Percentiles rank a stretch among this genome's conserved stretches.
Evolutionary conservation across 2,797 vertebrate genomes (phyloP).

Genomic region (Hozukius guyotensis): DNA sequence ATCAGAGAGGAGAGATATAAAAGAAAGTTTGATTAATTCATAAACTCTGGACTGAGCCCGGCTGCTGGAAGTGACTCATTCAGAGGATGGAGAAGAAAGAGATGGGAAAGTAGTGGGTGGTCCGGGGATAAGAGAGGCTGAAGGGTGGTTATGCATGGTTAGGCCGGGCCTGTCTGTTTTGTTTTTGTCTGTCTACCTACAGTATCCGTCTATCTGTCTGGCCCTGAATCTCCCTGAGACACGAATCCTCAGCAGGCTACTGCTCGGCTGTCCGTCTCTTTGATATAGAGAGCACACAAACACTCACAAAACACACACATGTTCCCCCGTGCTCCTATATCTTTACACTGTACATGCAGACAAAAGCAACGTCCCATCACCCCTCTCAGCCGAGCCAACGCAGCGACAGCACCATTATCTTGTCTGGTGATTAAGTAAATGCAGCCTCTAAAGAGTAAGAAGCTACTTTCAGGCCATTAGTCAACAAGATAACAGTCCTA

Average conservation of each 20-base stretch:
- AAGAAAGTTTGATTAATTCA: slow-evolving; percentile 57
- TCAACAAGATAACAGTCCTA: slow-evolving; percentile 75
- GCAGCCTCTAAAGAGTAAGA: slow-evolving; percentile 75
- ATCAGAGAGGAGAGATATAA: not conserved
- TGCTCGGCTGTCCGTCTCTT: slow-evolving; percentile 40
- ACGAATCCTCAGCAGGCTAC: slow-evolving; percentile 34
- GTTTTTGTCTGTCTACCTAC: slow-evolving; percentile 17
- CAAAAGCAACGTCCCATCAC: slow-evolving; percentile 45
- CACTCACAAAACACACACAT: not conserved
- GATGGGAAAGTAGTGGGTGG: slow-evolving; percentile 35
- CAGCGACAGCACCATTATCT: slow-evolving; percentile 76
- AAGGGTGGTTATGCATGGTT: slow-evolving; percentile 33
- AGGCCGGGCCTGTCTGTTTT: slow-evolving; percentile 15
- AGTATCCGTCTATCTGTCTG: slow-evolving; percentile 22
- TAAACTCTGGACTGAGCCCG: slow-evolving; percentile 35
- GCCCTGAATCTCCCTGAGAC: slow-evolving; percentile 15
- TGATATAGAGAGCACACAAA: slow-evolving; percentile 27
- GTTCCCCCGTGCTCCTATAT: slow-evolving; percentile 14
- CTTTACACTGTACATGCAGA: slow-evolving; percentile 39
- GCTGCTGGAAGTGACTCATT: slow-evolving; percentile 59
- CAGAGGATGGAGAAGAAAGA: slow-evolving; percentile 26
- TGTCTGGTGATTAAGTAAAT: slow-evolving; percentile 79
- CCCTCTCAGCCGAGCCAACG: slow-evolving; percentile 46
- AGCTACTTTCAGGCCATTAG: slow-evolving; percentile 82
- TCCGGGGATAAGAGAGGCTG: slow-evolving; percentile 50